phyloP scores from a whole-genome alignment of 2,888 invertebrate genomes.

The Phalera bucephala region DNA sequence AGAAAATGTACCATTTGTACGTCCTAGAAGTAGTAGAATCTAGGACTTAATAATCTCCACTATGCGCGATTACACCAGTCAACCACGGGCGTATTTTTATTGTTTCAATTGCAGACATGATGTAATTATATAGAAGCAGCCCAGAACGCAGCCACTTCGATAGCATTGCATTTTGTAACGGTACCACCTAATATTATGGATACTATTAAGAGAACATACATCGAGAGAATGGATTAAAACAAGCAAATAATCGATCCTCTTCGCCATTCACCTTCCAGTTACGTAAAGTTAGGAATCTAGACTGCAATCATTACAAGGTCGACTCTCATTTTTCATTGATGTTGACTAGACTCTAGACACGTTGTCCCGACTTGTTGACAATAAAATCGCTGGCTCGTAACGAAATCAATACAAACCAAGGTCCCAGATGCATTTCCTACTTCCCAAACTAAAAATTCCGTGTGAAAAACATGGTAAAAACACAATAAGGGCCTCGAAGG shows the following conservation, averaged over 20 bases:
- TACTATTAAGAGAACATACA: too few species aligned
- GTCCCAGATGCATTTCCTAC: conserved; percentile 46
- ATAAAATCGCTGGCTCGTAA: conserved; percentile 15
- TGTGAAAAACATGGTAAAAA: conserved; percentile 45
- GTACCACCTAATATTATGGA: too few species aligned
- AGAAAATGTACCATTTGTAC: too few species aligned
- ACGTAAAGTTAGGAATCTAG: background rate
- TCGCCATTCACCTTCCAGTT: background rate
- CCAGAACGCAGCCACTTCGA: too few species aligned
- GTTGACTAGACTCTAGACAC: conserved; percentile 1
- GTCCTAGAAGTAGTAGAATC: too few species aligned
- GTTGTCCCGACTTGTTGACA: conserved; percentile 1
- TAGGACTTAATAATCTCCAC: too few species aligned
- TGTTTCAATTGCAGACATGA: too few species aligned
- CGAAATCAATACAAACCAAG: conserved; percentile 40
- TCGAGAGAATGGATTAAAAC: too few species aligned
- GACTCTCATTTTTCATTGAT: conserved; percentile 4
- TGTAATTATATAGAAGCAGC: too few species aligned
- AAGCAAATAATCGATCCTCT: background rate
- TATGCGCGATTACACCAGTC: too few species aligned
- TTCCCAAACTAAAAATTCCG: conserved; percentile 43
- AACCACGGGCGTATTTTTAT: too few species aligned
- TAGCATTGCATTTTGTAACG: too few species aligned
- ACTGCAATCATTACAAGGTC: background rate
- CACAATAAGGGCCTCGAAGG: conserved; percentile 46